phyloP scores from a whole-genome alignment of 2,888 invertebrate species.

The Cephus pulcher region DNA sequence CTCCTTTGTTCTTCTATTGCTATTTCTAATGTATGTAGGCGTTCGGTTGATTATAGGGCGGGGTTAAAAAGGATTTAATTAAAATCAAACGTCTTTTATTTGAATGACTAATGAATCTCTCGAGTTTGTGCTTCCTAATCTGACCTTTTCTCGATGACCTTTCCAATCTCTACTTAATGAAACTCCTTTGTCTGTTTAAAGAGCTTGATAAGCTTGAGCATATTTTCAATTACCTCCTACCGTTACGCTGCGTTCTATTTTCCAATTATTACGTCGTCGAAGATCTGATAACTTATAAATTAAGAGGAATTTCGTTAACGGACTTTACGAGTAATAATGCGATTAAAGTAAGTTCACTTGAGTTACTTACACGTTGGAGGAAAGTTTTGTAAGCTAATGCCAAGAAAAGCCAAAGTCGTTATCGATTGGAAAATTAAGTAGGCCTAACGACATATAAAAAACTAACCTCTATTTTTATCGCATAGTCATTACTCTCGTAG shows the following conservation, averaged over 20 bases:
- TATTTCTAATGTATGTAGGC: not conserved
- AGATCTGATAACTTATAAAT: not conserved
- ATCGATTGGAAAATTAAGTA: not conserved
- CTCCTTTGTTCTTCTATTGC: not conserved
- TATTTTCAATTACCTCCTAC: not conserved
- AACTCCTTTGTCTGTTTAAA: not conserved
- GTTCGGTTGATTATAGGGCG: no score
- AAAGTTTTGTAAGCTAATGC: not conserved
- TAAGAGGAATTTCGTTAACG: not conserved
- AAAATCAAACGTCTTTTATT: not conserved
- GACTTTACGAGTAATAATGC: not conserved
- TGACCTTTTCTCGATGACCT: not conserved
- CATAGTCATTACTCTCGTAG: slow-evolving; percentile 13
- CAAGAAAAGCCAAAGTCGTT: not conserved
- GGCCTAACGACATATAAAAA: not conserved
- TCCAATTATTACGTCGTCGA: not conserved
- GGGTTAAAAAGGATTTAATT: not conserved
- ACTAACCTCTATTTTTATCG: slow-evolving; percentile 10
- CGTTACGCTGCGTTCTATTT: not conserved
- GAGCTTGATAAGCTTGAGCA: not conserved
- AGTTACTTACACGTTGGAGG: not conserved
- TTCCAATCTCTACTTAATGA: not conserved
- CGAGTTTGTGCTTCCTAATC: not conserved
- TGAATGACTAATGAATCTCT: not conserved
- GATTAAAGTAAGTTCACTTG: not conserved